Evolutionary conservation across 2,797 vertebrate species (phyloP).

Genomic region (Myiotriccus ornatus): DNA sequence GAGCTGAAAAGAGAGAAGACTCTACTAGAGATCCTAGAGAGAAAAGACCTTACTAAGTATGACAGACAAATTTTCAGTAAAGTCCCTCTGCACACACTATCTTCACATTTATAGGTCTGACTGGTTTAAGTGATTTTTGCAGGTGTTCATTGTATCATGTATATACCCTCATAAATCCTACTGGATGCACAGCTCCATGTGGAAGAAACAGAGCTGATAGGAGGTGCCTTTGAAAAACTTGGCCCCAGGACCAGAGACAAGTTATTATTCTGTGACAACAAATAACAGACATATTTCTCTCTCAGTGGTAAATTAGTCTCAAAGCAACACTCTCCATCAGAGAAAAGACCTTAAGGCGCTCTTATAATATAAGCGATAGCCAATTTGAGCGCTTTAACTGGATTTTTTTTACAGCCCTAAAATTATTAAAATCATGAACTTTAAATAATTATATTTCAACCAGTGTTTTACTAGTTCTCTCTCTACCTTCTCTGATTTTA

Average conservation of each 20-base stretch:
- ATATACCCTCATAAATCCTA: neutral
- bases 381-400: neutral
- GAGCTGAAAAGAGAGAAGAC: neutral
- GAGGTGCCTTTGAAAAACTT: neutral
- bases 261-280: neutral
- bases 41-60: neutral
- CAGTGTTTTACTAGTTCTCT: constrained; percentile 33
- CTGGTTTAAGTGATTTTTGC: neutral
- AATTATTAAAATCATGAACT: constrained; percentile 27
- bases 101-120: neutral
- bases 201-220: neutral
- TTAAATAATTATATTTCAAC: constrained; percentile 45
- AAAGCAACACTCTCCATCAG: neutral
- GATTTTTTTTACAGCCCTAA: neutral
- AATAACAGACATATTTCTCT: neutral
- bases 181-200: neutral
- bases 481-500: constrained; percentile 29
- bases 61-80: neutral
- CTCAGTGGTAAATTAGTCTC: neutral
- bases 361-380: neutral
- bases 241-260: neutral
- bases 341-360: neutral
- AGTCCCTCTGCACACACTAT: neutral
- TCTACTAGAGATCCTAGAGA: neutral
- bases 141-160: neutral